phyloP scores from a whole-genome alignment of 1,140 invertebrate species.

The Saxidomus purpurata region DNA sequence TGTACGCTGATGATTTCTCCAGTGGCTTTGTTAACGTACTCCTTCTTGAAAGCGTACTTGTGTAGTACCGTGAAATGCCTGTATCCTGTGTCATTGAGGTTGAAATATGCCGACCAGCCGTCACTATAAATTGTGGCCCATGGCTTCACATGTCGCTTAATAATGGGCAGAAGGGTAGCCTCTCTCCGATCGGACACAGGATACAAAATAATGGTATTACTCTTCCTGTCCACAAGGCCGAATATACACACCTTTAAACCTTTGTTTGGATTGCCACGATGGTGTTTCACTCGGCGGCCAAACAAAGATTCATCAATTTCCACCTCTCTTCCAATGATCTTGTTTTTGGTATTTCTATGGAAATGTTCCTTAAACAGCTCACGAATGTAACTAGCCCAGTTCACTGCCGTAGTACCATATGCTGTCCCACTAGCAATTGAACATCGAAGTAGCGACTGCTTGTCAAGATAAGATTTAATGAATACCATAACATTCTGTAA shows the following conservation, averaged over 20 bases:
- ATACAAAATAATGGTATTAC: background rate
- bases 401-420: background rate
- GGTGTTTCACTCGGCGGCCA: background rate
- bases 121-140: background rate
- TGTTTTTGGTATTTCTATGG: background rate
- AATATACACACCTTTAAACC: constrained; percentile 27
- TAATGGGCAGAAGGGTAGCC: background rate
- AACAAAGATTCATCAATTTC: constrained; percentile 26
- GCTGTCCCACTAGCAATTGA: background rate
- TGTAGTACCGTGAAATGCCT: background rate
- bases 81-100: background rate
- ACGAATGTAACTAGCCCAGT: background rate
- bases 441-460: background rate
- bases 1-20: background rate
- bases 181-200: background rate
- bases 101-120: background rate
- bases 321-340: background rate
- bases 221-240: background rate
- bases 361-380: constrained; percentile 21
- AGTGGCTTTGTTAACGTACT: background rate
- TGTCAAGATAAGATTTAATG: background rate
- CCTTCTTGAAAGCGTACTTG: background rate
- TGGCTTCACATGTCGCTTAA: background rate
- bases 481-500: background rate
- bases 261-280: constrained; percentile 23